A percentile compares a stretch with the other conserved stretches of the same genome.
phyloP scores from a whole-genome alignment of 2,113 vertebrate genomes.

The Melanotaenia duboulayi region DNA sequence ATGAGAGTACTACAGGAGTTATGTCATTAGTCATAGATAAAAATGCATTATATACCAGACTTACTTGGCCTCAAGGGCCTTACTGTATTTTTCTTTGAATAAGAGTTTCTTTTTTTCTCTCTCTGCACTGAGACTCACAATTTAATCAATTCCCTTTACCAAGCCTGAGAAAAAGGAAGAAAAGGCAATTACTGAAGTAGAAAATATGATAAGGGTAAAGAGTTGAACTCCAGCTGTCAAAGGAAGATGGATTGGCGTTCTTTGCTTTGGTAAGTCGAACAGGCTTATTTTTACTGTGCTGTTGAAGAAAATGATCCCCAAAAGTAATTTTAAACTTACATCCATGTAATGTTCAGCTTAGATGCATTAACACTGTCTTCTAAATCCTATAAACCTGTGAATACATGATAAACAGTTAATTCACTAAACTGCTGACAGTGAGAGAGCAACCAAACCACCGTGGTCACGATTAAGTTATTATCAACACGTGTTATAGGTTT shows the following conservation, averaged over 20 bases:
- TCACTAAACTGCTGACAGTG: too few relatives aligned
- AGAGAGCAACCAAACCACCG: too few relatives aligned
- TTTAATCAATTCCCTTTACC: constrained; percentile 72
- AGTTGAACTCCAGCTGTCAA: constrained; percentile 61
- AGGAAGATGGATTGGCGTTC: constrained; percentile 68
- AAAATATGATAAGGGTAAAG: constrained; percentile 70
- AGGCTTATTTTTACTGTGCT: constrained; percentile 52
- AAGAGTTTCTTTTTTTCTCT: constrained; percentile 30
- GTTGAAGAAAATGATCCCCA: constrained; percentile 49
- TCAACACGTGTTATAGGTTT: too few relatives aligned
- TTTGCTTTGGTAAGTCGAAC: constrained; percentile 53
- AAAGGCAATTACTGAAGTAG: constrained; percentile 69
- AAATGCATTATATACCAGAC: constrained; percentile 65
- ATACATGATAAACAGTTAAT: neutral
- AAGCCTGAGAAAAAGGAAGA: constrained; percentile 63
- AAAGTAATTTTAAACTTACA: constrained; percentile 25
- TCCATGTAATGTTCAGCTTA: neutral
- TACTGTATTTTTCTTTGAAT: constrained; percentile 55
- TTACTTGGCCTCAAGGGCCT: constrained; percentile 58
- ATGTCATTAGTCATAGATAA: constrained; percentile 71
- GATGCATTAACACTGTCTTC: constrained; percentile 24
- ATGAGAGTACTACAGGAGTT: constrained; percentile 59
- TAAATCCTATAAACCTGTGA: constrained; percentile 6
- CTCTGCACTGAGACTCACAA: constrained; percentile 54
- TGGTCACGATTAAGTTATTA: too few relatives aligned